Percentiles rank a stretch among this genome's conserved stretches.
Conservation (phyloP, 2,113 vertebrate species). For the Macrotis lagotis region DNA sequence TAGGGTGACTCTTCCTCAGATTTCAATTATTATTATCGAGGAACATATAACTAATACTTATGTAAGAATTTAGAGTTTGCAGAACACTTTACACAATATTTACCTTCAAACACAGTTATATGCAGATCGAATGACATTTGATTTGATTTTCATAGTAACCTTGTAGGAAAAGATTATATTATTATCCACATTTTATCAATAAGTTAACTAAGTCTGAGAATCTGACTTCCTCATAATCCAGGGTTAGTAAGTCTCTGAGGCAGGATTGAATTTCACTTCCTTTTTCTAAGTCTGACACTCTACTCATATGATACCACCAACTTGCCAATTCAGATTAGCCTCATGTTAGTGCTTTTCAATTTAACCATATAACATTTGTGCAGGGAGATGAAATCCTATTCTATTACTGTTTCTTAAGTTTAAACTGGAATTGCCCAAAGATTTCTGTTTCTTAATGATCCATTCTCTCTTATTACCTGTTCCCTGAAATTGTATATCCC, state of each 20-base stretch:
- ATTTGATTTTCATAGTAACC: background rate
- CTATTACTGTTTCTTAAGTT: background rate
- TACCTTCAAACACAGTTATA: background rate
- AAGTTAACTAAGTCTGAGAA: background rate
- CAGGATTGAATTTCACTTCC: background rate
- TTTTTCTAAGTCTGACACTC: background rate
- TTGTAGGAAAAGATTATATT: background rate
- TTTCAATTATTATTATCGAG: background rate
- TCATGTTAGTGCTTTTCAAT: accelerated
- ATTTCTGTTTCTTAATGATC: background rate
- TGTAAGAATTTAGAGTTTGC: background rate
- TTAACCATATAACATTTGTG: background rate
- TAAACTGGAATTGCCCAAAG: background rate
- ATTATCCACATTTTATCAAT: background rate
- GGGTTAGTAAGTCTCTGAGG: background rate
- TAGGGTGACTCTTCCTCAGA: background rate
- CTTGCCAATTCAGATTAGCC: background rate
- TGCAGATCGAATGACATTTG: background rate
- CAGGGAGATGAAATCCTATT: background rate
- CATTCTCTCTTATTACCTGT: background rate
- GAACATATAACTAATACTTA: background rate
- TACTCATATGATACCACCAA: background rate
- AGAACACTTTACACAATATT: background rate
- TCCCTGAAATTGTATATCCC: background rate
- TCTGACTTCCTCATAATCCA: background rate